Evolutionary conservation across 2,888 invertebrate species (phyloP), one percentile per base, ranked within the genome.

Genomic region (Molorchus minor): DNA sequence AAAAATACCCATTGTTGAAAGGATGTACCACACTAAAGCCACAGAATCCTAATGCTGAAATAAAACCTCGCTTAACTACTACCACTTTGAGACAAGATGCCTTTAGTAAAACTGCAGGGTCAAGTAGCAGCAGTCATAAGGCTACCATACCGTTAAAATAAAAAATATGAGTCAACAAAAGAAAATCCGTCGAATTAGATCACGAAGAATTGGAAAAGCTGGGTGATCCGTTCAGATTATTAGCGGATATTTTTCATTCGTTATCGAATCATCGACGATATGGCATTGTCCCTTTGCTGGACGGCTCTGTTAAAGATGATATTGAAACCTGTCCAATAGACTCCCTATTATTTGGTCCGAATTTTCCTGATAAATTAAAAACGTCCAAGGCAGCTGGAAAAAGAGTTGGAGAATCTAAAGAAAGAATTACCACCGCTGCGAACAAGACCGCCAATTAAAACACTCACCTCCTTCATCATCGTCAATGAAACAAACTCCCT

Each of bases 21-120:
- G 25, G 30, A 10, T 57, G 61, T 20, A 2, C 0, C 2, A 51
- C 56, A 7, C 33, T 61, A 29, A 35, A 51, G 20, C 56, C 52
- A 1, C 52, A 51, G 1, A 56, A 36, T n/a, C n/a, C 57, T 1
- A 61, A 57, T 36, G 19, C 35, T n/a, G 56, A 57, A 49, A 38
- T 57, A 12, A 56, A 61, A 40, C 5, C 46, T 10, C 3, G 51
- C 52, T 15, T 52, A 51, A 21, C 15, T 1, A 10, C 40, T 13
- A 19, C 29, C 8, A 21, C 25, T 12, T 16, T 58, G 8, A 58
- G 44, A 21, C 57, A 58, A 16, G 61, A 61, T 40, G 30, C 12
- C 1, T 61, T 58, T 47, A 13, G 7, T 21, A 17, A 53, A 54
- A 35, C 25, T 61, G 1, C 61, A 58, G 38, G 19, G 7, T 12